Evolutionary conservation across 1,140 invertebrate species (phyloP).

Genomic region (Lethocerus indicus): DNA sequence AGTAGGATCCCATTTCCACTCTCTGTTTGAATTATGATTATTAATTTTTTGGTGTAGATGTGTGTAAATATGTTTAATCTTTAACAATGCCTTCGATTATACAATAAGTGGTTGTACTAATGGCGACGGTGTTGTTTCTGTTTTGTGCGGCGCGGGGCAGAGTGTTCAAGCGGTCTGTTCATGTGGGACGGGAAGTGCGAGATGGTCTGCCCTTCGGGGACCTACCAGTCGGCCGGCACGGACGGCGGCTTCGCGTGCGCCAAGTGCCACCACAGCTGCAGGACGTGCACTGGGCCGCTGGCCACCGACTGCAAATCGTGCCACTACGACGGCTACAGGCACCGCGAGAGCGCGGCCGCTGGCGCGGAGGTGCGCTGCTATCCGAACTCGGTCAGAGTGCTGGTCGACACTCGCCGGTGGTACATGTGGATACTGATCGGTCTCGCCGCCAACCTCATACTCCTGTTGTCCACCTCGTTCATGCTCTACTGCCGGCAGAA

Average conservation of each 20-base stretch:
- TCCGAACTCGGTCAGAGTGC: constrained; percentile 4
- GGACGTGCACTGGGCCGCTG: constrained; percentile 31
- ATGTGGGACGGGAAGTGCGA: constrained; percentile 26
- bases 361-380: constrained; percentile 9
- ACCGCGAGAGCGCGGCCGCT: constrained; percentile 11
- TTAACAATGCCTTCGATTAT: no score
- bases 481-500: no score
- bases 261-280: constrained; percentile 39
- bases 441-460: constrained; percentile 7
- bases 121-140: no score
- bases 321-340: constrained; percentile 31
- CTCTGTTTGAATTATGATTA: no score
- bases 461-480: no score
- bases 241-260: constrained; percentile 19
- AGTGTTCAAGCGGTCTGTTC: constrained; percentile 24
- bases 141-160: no score
- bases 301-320: constrained; percentile 36
- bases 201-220: constrained; percentile 24
- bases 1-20: no score
- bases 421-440: constrained; percentile 5
- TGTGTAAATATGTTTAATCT: no score
- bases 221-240: neutral
- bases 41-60: no score
- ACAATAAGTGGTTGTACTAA: no score
- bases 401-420: constrained; percentile 10